Evolutionary conservation across 1,140 invertebrate genomes (phyloP), one percentile per base, ranked within the genome.

Genomic region (Zaprionus camerounensis): DNA sequence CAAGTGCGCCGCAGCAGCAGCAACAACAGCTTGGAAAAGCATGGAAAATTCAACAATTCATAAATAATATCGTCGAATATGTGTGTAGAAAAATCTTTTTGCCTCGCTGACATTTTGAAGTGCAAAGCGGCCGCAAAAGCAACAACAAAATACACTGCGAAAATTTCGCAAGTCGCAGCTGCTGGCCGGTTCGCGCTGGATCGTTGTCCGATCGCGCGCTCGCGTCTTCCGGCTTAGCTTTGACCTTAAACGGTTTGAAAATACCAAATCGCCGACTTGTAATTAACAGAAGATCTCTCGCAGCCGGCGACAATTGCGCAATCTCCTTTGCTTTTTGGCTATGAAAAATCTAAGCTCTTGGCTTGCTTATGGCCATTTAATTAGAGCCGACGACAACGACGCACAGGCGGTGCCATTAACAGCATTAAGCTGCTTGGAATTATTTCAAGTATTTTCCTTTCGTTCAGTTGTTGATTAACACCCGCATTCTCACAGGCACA

Each of bases 81-180:
- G 41, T 62, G 41, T 62, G 70, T 72, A 61, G 66, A 87, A 87
- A 88, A 84, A 34, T 58, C n/a, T 58, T 86, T 65, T 73, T 77
- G 71, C 71, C 66, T 68, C 76, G 56, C 84, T 88, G 84, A 87
- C 84, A 87, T 87, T 87, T 87, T 69, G 81, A 81, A 79, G 84
- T 83, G 84, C 84, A 90, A 81, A 84, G 68, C 74, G 55, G 81
- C 76, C n/a, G 46, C 17, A 49, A 17, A 20, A 13, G 17, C n/a
- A 49, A 12, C 17, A 49, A 20, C 17, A 22, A 49, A 49, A 49
- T 49, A 9, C n/a, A 46, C n/a, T 46, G n/a, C 17, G 59, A 72
- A 80, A 73, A 86, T 87, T 88, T 88, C 83, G 83, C 81, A 88
- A 87, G 49, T n/a, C 26, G 68, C 73, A 76, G 74, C 77, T 76